Base-by-base conservation (phyloP, 2,113 vertebrate species). In the Monopterus albus region DNA sequence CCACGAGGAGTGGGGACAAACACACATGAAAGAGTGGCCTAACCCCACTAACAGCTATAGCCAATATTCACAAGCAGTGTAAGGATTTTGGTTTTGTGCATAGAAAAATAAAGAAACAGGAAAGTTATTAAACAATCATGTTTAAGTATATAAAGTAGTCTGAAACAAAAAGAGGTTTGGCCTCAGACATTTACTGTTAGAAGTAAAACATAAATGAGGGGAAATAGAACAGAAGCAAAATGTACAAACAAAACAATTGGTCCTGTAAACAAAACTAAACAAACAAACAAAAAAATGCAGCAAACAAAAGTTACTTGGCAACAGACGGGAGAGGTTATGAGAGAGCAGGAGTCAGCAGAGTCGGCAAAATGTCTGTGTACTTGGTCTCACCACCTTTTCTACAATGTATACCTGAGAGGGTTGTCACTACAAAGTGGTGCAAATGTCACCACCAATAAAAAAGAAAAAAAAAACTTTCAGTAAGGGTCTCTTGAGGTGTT, bases 281-380 rank as follows among this genome's bases (percentile, higher is more conserved):
- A 5, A 31, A 31, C 29, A 31, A 31, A 86, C 82, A 15, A 70
- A 83, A 72, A 72, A 80, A 87, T 83, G 81, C 82, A 92, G 81
- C 85, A 78, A 90, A 91, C 91, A 91, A 86, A 92, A 90, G 72
- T 91, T 75, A 92, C 81, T 88, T 80, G 85, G 84, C 83, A 87
- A 90, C 81, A 89, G 86, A 92, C 85, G 71, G 83, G 81, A 90
- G 78, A 86, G 81, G 89, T 91, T 90, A 91, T 76, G 88, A 93
- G 62, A 91, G 88, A 90, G 88, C 85, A 91, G 86, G 81, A 91
- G 83, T 92, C 90, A 86, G 69, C 69, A 45, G 75, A 84, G 82
- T 89, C 86, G 86, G 88, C 78, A 86, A 78, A 86, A 78, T 79
- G 78, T 85, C 56, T 69, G 72, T 86, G 83, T 87, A 73, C 60